These are phyloP conservation scores for Microctonus brassicae DNA, from an alignment of 2,888 invertebrate species.

Conservation along the genomic window DNA sequence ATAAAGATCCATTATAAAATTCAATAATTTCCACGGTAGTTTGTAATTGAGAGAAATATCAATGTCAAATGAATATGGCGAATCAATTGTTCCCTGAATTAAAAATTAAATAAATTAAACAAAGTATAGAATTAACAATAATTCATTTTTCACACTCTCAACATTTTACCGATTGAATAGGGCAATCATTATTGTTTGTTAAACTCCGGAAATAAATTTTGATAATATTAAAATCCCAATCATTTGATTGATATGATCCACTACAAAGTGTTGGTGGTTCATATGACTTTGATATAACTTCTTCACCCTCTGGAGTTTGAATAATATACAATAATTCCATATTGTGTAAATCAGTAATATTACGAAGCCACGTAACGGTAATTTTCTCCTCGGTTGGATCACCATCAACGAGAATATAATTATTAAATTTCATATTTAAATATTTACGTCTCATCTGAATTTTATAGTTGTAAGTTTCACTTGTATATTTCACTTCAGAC, in stretches of 20 bases:
- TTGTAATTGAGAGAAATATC: slow-evolving; percentile 36
- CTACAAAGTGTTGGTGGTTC: slow-evolving; percentile 27
- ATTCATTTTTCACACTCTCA: slow-evolving; percentile 16
- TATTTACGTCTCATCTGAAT: slow-evolving; percentile 33
- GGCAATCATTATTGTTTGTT: slow-evolving; percentile 32
- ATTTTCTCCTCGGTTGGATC: slow-evolving; percentile 30
- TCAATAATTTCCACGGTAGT: slow-evolving; percentile 31
- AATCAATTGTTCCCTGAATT: slow-evolving; percentile 37
- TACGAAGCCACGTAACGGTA: slow-evolving; percentile 29
- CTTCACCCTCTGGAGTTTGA: slow-evolving; percentile 29
- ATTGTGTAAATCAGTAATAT: not conserved
- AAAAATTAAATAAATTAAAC: not conserved
- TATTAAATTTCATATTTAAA: slow-evolving; percentile 34
- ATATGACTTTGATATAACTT: slow-evolving; percentile 37
- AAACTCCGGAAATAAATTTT: slow-evolving; percentile 41
- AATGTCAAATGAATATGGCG: slow-evolving; percentile 30
- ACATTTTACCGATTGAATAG: slow-evolving; percentile 31
- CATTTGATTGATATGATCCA: slow-evolving; percentile 36
- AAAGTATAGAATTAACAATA: not conserved
- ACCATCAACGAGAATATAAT: slow-evolving; percentile 32
- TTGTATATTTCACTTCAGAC: too few relatives aligned
- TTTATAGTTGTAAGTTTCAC: slow-evolving; percentile 17
- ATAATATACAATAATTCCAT: slow-evolving; percentile 36
- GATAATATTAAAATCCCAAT: slow-evolving; percentile 42
- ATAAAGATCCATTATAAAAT: slow-evolving; percentile 40